Percentiles rank a stretch among this genome's conserved stretches.
phyloP scores from a whole-genome alignment of 37 sponge, comb jelly and placozoan genomes.

The Tethya wilhelma region DNA sequence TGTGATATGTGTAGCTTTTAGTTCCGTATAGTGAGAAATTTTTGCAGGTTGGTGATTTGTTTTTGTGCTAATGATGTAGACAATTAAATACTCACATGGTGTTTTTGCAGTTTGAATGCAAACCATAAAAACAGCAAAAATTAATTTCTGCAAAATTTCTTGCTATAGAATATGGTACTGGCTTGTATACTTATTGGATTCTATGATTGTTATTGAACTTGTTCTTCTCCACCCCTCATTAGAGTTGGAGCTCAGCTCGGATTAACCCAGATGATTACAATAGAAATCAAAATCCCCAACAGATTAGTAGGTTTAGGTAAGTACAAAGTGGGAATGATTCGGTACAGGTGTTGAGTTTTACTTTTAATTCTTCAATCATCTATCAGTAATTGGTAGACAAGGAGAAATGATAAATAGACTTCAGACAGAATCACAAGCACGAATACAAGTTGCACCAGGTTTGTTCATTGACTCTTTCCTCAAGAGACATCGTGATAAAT shows the following conservation, averaged over 20 bases:
- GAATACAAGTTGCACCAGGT: conserved; percentile 94
- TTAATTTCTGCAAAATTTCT: too few species aligned
- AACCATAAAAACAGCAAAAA: too few species aligned
- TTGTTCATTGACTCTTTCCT: background rate
- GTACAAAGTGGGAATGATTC: conserved; percentile 10
- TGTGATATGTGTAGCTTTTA: too few species aligned
- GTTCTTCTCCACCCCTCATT: too few species aligned
- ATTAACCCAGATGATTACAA: conserved; percentile 64
- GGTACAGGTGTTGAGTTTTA: background rate
- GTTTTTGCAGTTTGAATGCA: too few species aligned
- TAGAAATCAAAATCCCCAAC: conserved; percentile 86
- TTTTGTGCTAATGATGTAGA: too few species aligned
- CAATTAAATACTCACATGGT: too few species aligned
- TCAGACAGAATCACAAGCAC: conserved; percentile 86
- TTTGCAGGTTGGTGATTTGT: too few species aligned
- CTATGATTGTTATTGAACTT: background rate
- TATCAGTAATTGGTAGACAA: conserved; percentile 88
- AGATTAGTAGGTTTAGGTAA: conserved; percentile 87
- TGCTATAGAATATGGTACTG: too few species aligned
- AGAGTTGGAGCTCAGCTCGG: conserved; percentile 73
- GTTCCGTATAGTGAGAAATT: too few species aligned
- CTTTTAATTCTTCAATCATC: background rate
- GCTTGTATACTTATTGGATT: background rate
- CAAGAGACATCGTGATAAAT: background rate
- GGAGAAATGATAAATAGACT: conserved; percentile 87